Evolutionary conservation across 2,797 vertebrate species (phyloP).

Genomic region (Pelochelys cantorii): DNA sequence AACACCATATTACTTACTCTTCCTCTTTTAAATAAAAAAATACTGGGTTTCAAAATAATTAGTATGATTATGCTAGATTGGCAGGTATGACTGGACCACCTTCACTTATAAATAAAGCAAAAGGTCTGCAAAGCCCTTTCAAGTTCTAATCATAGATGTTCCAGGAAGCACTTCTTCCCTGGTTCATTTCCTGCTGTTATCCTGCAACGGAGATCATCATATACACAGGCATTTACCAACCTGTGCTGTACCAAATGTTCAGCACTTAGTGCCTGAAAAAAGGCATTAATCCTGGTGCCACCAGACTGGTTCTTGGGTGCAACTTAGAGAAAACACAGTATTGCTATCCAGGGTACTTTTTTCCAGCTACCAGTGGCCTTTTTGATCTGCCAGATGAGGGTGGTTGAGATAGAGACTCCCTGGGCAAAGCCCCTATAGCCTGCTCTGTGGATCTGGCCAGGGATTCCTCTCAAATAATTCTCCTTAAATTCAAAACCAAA

Average conservation of each 20-base stretch:
- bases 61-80: not conserved
- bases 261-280: not conserved
- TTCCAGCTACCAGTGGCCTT: not conserved
- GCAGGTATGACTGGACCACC: not conserved
- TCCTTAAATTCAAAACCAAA: not conserved
- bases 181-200: not conserved
- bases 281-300: not conserved
- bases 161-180: not conserved
- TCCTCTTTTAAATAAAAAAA: not conserved
- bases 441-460: not conserved
- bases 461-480: not conserved
- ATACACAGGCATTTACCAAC: not conserved
- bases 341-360: not conserved
- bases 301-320: not conserved
- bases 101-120: constrained; percentile 2
- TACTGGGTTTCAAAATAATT: not conserved
- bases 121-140: not conserved
- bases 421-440: not conserved
- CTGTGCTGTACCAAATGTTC: not conserved
- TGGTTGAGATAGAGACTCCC: not conserved
- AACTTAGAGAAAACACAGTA: not conserved
- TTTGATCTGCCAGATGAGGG: not conserved
- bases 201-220: not conserved
- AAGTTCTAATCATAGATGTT: not conserved
- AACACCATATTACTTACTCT: not conserved